A percentile compares a stretch with the other conserved stretches of the same genome.
phyloP scores from a whole-genome alignment of 35 echinoderm and acorn worm species.

The Strongylocentrotus purpuratus region DNA sequence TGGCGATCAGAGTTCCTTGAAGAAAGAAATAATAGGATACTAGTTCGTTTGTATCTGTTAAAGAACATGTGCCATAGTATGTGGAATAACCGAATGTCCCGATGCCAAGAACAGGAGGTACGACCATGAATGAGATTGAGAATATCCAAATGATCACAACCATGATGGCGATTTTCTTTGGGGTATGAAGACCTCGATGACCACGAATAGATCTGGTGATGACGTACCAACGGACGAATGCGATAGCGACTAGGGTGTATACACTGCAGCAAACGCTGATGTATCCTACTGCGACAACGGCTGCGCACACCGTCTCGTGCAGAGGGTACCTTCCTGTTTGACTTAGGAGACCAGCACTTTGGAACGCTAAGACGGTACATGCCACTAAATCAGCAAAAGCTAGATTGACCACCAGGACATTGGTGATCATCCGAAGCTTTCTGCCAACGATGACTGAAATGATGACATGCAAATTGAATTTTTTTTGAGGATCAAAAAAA shows the following conservation, averaged over 20 bases:
- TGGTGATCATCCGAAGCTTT: conserved; percentile 72
- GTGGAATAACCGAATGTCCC: conserved; percentile 50
- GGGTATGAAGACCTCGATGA: conserved; percentile 45
- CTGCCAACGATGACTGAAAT: conserved; percentile 47
- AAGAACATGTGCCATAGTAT: conserved; percentile 30
- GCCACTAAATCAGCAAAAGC: conserved; percentile 61
- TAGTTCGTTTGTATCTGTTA: neutral
- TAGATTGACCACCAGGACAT: conserved; percentile 67
- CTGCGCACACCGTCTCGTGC: neutral
- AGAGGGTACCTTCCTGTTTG: conserved; percentile 11
- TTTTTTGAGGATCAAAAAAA: neutral
- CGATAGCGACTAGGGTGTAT: conserved; percentile 51
- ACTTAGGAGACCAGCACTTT: conserved; percentile 52
- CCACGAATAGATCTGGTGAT: conserved; percentile 50
- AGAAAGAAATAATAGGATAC: neutral
- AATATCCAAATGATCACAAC: conserved; percentile 53
- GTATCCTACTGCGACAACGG: neutral
- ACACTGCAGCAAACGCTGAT: conserved; percentile 38
- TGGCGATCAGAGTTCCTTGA: neutral
- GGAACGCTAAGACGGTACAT: conserved; percentile 42
- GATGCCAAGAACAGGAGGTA: conserved; percentile 23
- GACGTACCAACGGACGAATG: conserved; percentile 49
- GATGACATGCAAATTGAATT: no score
- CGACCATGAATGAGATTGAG: neutral
- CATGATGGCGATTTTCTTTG: conserved; percentile 30